Evolutionary conservation across 2,113 vertebrate genomes (phyloP).

Genomic region (Ahaetulla prasina): DNA sequence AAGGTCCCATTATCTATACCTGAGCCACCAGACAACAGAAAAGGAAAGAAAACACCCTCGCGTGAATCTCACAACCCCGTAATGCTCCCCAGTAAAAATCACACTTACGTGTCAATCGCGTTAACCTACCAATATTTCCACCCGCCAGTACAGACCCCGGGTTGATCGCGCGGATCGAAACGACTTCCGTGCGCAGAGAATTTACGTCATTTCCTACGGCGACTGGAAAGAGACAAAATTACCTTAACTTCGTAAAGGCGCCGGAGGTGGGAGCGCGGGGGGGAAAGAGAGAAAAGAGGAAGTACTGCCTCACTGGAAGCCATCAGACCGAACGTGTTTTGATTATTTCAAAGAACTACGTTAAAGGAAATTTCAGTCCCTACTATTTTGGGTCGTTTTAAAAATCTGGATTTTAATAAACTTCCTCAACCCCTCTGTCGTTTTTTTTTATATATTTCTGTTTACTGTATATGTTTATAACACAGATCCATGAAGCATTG

Average conservation of each 20-base stretch:
- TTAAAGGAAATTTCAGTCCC: too few species aligned
- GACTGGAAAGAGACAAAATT: neutral
- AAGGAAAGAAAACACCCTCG: neutral
- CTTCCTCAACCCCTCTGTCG: neutral
- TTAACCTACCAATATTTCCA: neutral
- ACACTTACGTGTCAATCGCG: neutral
- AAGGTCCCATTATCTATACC: neutral
- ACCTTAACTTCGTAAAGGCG: neutral
- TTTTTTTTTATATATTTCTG: too few species aligned
- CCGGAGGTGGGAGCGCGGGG: neutral
- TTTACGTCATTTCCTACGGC: neutral
- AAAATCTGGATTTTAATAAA: neutral
- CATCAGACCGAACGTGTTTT: neutral
- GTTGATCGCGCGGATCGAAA: neutral
- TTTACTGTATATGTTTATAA: too few species aligned
- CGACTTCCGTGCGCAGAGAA: neutral
- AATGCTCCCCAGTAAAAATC: too few species aligned
- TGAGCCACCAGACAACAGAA: neutral
- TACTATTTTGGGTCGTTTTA: too few species aligned
- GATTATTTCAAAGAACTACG: neutral
- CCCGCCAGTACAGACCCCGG: rapidly evolving
- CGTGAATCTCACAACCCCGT: neutral
- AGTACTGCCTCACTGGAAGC: neutral
- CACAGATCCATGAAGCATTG: neutral
- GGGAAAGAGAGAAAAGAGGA: neutral